Base-by-base conservation (phyloP, 2,888 invertebrate genomes). In the Drosophila formosana region DNA sequence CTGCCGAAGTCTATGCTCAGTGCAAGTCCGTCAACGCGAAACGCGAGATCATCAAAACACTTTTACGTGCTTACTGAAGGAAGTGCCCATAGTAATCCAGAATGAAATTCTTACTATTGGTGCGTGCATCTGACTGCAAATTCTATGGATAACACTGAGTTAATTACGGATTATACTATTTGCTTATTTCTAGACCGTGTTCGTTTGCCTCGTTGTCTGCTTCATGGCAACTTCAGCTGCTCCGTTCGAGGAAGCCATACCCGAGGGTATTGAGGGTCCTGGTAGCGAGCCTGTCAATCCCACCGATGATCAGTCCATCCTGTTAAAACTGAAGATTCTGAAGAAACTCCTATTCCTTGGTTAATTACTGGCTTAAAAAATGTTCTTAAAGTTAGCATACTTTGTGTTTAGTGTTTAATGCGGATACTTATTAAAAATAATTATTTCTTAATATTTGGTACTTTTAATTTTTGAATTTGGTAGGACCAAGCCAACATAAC, bases 61-160 rank as follows among this genome's bases (percentile, higher is more conserved):
- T 37, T 25, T 57, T 9, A 37, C 43, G 66, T 53, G 47, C 52
- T 18, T 32, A 50, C 32, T 50, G 32, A 45, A 69, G 56, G 55
- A 65, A 41, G 55, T 56, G 6, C 4, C 25, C 3, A 57, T 67
- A 52, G 28, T 28, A 60, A 62, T 66, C 60, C 70, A 89, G 66
- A 66, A 90, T 90, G 90, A 90, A 91, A 73, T 90, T 89, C 79
- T 75, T 91, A 58, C 66, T 88, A 23, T 78, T 91, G 90, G 90
- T 91, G 86, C 74, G 90, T 88, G 18, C 46, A 43, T 3, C 43
- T 30, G 6, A 8, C 13, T 2, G 3, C 25, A 23, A 25, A 25
- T 7, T 25, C 26, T 0, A 51, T 57, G 78, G 66, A 75, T 69
- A 71, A 25, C 53, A 60, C 49, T 53, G 9, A 39, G 72, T 56